These are phyloP conservation scores for Spinus pinus DNA, from an alignment of 2,797 vertebrate genomes.

Conservation along the genomic window DNA sequence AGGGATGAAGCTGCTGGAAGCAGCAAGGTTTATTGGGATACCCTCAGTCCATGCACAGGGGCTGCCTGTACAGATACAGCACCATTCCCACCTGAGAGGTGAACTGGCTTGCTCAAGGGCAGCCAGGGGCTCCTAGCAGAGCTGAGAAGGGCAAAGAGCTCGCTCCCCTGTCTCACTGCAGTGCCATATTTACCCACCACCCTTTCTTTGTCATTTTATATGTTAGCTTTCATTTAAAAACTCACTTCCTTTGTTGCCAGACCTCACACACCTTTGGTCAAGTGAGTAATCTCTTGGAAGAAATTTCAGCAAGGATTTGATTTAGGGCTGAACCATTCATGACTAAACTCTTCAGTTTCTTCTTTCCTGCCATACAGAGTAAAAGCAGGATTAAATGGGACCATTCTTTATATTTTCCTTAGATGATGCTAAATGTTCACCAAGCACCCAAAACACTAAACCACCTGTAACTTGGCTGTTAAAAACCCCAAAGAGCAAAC, in stretches of 20 bases:
- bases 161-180: not conserved
- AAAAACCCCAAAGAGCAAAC: not conserved
- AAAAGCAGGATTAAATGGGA: not conserved
- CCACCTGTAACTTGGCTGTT: not conserved
- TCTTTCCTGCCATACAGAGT: not conserved
- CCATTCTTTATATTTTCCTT: not conserved
- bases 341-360: not conserved
- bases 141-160: not conserved
- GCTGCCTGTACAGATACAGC: not conserved
- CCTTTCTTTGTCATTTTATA: not conserved
- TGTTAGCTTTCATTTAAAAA: not conserved
- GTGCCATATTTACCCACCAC: not conserved
- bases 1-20: not conserved
- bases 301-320: not conserved
- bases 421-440: not conserved
- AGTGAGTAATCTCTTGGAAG: not conserved
- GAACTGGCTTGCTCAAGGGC: not conserved
- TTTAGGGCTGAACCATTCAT: not conserved
- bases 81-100: not conserved
- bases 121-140: not conserved
- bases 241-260: not conserved
- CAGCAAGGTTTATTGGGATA: not conserved
- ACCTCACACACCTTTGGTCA: not conserved
- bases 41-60: not conserved
- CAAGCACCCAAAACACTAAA: not conserved